Base-by-base conservation (phyloP, 2,113 vertebrate species). In the Epinephelus lanceolatus region DNA sequence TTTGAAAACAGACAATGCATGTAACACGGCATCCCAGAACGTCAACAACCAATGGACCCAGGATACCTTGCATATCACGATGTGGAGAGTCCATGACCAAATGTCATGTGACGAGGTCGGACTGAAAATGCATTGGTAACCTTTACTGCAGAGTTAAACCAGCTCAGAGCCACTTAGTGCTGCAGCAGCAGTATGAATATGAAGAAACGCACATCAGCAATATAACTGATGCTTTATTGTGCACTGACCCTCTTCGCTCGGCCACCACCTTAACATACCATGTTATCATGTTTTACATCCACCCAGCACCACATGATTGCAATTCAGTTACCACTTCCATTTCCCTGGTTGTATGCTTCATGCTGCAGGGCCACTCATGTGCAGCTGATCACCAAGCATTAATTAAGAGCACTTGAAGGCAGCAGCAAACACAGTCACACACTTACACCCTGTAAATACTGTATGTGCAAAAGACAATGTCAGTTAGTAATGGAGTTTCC, bases 281-380 rank as follows among this genome's bases (percentile, higher is more conserved):
- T 42, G 70, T 70, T 77, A 84, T 81, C 69, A 23, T 62, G 69
- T 84, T 78, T 17, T 53, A 33, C 42, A 78, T 62, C 33, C 19
- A 17, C 47, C 49, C 66, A 42, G 56, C 53, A 5, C 19, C 33
- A 49, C 65, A 69, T 81, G 17, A 25, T 6, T 71, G 40, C 30
- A 68, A 59, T 84, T 76, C 51, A 53, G 45, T 89, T 52, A 78
- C 60, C 65, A 23, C 23, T 65, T 21, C 5, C 19, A 42, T 62
- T 81, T 49, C 3, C 5, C 49, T 25, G 42, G 25, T 30, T 25
- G 65, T 33, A 5, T 3, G 56, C 9, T 55, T n/a, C 8, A 21
- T 9, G 55, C 69, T 33, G 30, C 47, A 61, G 42, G 10, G 47
- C 19, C 45, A 52, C n/a, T 56, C 45, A 6, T 15, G 62, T 72